Evolutionary conservation across 2,113 vertebrate genomes (phyloP), one percentile per base, ranked within the genome.

Genomic region (Pheucticus melanocephalus): DNA sequence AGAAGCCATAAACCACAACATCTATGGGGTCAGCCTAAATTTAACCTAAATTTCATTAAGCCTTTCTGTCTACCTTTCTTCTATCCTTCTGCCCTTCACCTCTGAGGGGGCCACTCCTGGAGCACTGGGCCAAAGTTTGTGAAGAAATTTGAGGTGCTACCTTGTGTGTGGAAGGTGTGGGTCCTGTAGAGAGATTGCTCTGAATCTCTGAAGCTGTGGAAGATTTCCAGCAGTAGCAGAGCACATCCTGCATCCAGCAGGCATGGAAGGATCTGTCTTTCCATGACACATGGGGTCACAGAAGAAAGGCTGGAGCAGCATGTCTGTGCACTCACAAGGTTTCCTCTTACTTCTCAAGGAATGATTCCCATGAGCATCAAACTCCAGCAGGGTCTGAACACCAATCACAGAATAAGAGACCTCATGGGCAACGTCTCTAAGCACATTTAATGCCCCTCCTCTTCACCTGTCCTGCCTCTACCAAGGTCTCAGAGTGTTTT

Each of bases 291-390:
- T 1, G 6, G 11, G 24, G 11, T 35, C 44, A 44, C 44, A 88
- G 48, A 23, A 75, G 19, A 33, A 64, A 68, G 44, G 11, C 16
- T 82, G 42, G 42, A 66, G n/a, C 5, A 35, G 11, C 42, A 4
- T 19, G 11, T 44, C 16, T 47, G 1, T 22, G 31, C 25, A 20
- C 11, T 66, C 25, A 21, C 0, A 0, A 59, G 9, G 15, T 44
- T 63, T 93, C 21, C 23, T 91, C 23, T 61, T 61, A 1, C 21
- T 82, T 47, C 14, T 33, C 27, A 50, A 44, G 51, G 61, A 85
- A 42, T 10, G 5, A 64, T 54, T 48, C 61, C 20, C 13, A n/a
- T 19, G 10, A 57, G 2, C 27, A 54, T 22, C 44, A 21, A 6
- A 11, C 10, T 28, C 14, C 39, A 82, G 16, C 13, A 77, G 21